Evolutionary conservation across 1,140 invertebrate species (phyloP).

Genomic region (Drosophila simulans): DNA sequence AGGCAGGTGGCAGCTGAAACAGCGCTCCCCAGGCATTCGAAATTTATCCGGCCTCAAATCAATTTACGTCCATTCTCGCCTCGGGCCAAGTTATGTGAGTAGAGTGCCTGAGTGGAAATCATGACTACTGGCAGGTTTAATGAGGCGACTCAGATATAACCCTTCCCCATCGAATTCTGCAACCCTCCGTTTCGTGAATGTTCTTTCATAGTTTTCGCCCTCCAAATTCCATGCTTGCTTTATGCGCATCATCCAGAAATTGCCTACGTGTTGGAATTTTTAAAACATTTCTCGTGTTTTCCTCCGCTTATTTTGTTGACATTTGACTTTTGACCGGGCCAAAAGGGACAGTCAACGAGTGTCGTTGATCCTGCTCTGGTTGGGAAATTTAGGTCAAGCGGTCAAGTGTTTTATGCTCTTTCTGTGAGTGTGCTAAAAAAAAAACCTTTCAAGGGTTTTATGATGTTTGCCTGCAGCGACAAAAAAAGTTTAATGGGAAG

Average conservation of each 20-base stretch:
- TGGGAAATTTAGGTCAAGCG: constrained; percentile 75
- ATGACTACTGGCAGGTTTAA: constrained; percentile 47
- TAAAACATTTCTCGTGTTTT: constrained; percentile 72
- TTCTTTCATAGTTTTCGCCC: constrained; percentile 38
- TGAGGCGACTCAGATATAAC: constrained; percentile 52
- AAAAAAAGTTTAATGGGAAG: constrained; percentile 22
- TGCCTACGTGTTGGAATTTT: constrained; percentile 79
- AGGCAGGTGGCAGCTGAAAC: constrained; percentile 43
- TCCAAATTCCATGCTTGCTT: constrained; percentile 59
- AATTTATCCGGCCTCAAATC: constrained; percentile 69
- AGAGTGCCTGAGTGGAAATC: constrained; percentile 49
- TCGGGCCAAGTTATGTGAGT: constrained; percentile 33
- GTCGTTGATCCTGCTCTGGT: constrained; percentile 54
- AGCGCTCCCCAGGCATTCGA: constrained; percentile 25
- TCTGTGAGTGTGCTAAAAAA: constrained; percentile 7
- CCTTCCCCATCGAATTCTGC: constrained; percentile 33
- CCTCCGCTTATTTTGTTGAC: constrained; percentile 52
- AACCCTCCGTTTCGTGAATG: constrained; percentile 7
- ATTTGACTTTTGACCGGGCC: constrained; percentile 58
- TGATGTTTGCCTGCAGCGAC: constrained; percentile 60
- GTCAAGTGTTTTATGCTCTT: constrained; percentile 69
- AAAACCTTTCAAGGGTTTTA: constrained; percentile 55
- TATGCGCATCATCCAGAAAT: constrained; percentile 75
- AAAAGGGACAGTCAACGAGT: constrained; percentile 41
- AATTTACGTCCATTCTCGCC: constrained; percentile 68